A percentile compares a stretch with the other conserved stretches of the same genome.
These are phyloP conservation scores for Magallana angulata DNA, from an alignment of 1,140 invertebrate species.

Conservation along the genomic window DNA sequence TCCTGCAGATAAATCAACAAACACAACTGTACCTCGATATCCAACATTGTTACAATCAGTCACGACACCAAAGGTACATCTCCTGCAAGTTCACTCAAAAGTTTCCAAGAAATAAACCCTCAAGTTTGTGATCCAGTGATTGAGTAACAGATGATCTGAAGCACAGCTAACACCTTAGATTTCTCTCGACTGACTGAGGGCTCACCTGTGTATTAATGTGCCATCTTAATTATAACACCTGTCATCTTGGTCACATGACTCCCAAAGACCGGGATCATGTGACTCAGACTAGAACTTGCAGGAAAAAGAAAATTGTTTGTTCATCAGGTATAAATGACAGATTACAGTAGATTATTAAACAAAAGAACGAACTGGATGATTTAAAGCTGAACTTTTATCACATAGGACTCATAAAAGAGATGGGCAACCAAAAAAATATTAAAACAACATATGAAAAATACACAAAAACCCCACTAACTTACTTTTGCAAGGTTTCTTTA, in stretches of 20 bases:
- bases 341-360: no score
- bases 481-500: no score
- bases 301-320: neutral
- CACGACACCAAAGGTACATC: neutral
- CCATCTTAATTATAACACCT: slow-evolving; percentile 36
- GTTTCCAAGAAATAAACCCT: neutral
- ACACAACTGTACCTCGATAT: slow-evolving; percentile 9
- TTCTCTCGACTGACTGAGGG: neutral
- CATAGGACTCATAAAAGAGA: no score
- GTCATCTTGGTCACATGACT: slow-evolving; percentile 27
- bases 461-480: no score
- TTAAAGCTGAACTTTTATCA: no score
- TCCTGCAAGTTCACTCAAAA: neutral
- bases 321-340: no score
- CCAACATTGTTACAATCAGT: neutral
- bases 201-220: slow-evolving; percentile 37
- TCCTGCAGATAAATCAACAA: neutral
- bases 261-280: neutral
- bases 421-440: no score
- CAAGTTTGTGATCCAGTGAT: neutral
- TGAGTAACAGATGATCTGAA: slow-evolving; percentile 12
- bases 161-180: slow-evolving; percentile 1
- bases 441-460: no score
- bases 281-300: neutral
- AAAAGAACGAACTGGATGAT: no score